Evolutionary conservation across 2,113 vertebrate genomes (phyloP).

Genomic region (Phalacrocorax carbo): DNA sequence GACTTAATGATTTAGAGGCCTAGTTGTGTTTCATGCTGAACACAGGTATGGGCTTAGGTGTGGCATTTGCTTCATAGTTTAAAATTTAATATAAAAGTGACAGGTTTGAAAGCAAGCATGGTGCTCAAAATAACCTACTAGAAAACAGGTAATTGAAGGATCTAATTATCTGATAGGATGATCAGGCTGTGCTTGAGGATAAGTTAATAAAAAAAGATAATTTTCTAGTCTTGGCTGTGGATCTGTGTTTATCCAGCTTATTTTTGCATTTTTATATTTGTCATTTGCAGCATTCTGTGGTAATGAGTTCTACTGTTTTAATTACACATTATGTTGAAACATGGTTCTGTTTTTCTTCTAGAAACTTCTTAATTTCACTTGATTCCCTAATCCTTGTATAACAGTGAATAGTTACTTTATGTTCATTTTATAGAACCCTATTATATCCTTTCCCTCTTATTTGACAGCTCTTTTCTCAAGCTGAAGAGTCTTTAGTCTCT

Average conservation of each 20-base stretch:
- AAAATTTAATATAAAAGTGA: not conserved
- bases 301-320: not conserved
- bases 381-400: not conserved
- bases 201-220: not conserved
- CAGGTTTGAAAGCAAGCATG: not conserved
- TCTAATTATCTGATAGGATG: not conserved
- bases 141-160: not conserved
- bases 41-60: not conserved
- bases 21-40: not conserved
- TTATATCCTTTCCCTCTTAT: not conserved
- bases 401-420: not conserved
- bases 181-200: not conserved
- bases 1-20: not conserved
- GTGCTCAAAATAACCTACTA: not conserved
- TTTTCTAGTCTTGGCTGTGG: not conserved
- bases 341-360: not conserved
- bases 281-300: not conserved
- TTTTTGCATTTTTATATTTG: not conserved
- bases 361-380: not conserved
- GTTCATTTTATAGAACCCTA: not conserved
- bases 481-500: not conserved
- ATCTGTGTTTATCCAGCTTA: not conserved
- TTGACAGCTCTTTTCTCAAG: not conserved
- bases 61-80: not conserved
- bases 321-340: not conserved